A percentile compares a stretch with the other conserved stretches of the same genome.
These are phyloP conservation scores for Sprattus sprattus DNA, from an alignment of 2,113 vertebrate genomes.

Conservation along the genomic window DNA sequence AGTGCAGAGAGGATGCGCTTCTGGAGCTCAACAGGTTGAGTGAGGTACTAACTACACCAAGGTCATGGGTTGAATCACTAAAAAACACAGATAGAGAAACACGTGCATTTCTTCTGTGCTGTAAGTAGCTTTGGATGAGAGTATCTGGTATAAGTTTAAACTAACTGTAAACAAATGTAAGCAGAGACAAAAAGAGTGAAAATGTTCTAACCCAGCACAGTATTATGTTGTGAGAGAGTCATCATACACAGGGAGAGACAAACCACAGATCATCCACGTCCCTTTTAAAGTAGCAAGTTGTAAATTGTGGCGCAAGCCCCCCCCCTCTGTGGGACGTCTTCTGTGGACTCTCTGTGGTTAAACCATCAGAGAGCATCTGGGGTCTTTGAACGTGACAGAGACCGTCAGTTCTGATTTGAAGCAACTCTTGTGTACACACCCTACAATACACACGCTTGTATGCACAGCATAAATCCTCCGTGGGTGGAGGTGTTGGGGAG, in stretches of 20 bases:
- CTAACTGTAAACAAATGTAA: no score
- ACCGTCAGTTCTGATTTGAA: slow-evolving; percentile 21
- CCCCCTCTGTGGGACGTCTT: not conserved
- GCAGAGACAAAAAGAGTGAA: not conserved
- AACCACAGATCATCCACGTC: not conserved
- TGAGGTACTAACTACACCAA: no score
- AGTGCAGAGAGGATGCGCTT: not conserved
- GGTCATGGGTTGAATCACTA: no score
- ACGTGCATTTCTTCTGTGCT: no score
- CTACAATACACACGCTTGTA: not conserved
- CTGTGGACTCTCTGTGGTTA: slow-evolving; percentile 40
- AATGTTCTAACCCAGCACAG: not conserved
- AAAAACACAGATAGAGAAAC: no score
- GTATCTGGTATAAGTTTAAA: no score
- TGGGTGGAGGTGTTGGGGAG: slow-evolving; percentile 18
- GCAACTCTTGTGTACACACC: slow-evolving; percentile 28
- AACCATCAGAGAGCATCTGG: slow-evolving; percentile 27
- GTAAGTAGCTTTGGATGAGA: no score
- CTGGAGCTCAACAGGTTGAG: no score
- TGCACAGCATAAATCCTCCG: not conserved
- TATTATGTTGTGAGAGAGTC: no score
- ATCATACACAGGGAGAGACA: no score
- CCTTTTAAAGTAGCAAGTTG: not conserved
- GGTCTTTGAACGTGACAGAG: slow-evolving; percentile 38
- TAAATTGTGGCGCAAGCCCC: not conserved